Base-by-base conservation (phyloP, 2,113 vertebrate genomes). In the Euleptes europaea region DNA sequence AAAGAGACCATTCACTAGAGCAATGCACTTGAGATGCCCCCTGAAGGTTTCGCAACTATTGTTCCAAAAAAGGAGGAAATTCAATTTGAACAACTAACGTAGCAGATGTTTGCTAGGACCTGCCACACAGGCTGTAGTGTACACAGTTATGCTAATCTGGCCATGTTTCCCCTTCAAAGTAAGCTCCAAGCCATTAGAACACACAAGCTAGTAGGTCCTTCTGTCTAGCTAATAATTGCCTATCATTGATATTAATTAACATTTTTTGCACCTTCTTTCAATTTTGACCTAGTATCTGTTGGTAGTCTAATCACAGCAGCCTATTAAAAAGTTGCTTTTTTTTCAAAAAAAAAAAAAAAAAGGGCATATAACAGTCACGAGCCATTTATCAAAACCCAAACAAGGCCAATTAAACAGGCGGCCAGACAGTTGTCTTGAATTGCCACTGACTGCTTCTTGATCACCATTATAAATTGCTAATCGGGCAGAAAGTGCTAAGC, bases 191-290 rank as follows among this genome's bases (percentile, higher is more conserved):
- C 98, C 98, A 97, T 98, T 99, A 98, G 98, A 98, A 97, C 98
- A 98, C 97, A 90, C 97, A 17, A 97, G 97, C 97, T 98, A 98
- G 97, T 97, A 96, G 97, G 98, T 99, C 98, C 97, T 97, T 99
- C 98, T 99, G 98, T 99, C 98, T 99, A 98, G 98, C 98, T 98
- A 99, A 99, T 99, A 99, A 99, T 99, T 98, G 98, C 97, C 98
- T 97, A 99, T 99, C 99, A 99, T 99, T 99, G 99, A 99, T 99
- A 99, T 99, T 99, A 99, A 99, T 99, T 99, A 99, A 98, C 98
- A 98, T 98, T 99, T 98, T 99, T 97, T 97, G 97, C 98, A 98
- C 98, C 97, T 98, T 97, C 95, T 97, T 96, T 98, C 92, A 4
- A 94, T 98, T 97, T 95, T 99, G 98, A 99, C 98, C 98, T 94